phyloP scores from a whole-genome alignment of 2,113 vertebrate genomes.

The Spermophilus dauricus region DNA sequence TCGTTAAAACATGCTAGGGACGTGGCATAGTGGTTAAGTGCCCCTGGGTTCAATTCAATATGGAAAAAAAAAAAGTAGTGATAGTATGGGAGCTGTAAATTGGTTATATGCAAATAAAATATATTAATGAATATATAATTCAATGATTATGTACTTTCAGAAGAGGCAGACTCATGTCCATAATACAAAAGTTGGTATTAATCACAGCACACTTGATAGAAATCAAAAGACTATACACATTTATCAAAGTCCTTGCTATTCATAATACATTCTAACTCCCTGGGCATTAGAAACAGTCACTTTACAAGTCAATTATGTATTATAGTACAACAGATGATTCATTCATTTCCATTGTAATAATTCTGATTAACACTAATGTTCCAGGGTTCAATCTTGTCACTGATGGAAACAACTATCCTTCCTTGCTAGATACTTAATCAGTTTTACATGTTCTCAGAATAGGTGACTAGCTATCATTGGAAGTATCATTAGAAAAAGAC shows the following conservation, averaged over 20 bases:
- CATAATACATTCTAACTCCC: background rate
- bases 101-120: slow-evolving; percentile 32
- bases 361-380: slow-evolving; percentile 1
- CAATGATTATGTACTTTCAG: background rate
- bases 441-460: background rate
- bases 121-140: background rate
- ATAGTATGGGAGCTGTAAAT: background rate
- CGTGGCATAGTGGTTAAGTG: too few relatives aligned
- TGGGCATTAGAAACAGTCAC: background rate
- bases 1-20: background rate
- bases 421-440: slow-evolving; percentile 35
- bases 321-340: background rate
- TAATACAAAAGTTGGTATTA: background rate
- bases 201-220: background rate
- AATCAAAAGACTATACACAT: background rate
- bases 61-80: too few relatives aligned
- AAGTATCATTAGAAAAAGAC: slow-evolving; percentile 25
- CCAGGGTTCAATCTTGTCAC: background rate
- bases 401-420: background rate
- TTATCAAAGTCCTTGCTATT: background rate
- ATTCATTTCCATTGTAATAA: background rate
- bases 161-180: background rate
- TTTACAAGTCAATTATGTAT: background rate
- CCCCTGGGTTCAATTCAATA: too few relatives aligned
- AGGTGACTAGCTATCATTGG: background rate